Percentiles rank a stretch among this genome's conserved stretches.
Conservation (phyloP, 2,113 vertebrate genomes). For the Tyrannus savana region DNA sequence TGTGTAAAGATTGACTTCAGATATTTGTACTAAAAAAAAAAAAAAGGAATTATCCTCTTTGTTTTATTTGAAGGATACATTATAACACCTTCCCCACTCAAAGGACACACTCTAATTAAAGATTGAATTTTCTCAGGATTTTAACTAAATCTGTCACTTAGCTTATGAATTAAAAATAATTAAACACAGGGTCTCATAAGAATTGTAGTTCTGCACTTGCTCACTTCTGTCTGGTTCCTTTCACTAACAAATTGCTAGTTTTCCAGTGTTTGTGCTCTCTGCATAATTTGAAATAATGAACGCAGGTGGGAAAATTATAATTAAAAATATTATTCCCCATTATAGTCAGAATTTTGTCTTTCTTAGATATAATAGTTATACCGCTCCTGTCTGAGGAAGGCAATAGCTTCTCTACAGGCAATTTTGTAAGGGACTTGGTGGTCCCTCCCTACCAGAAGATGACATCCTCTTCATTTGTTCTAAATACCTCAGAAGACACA, state of each 20-base stretch:
- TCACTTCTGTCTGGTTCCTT: background rate
- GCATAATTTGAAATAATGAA: background rate
- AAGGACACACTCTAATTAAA: conserved; percentile 52
- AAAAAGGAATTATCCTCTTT: conserved; percentile 6
- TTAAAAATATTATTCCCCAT: background rate
- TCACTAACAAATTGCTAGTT: background rate
- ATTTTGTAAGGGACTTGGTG: background rate
- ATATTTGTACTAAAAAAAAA: conserved; percentile 27
- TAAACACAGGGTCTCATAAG: conserved; percentile 39
- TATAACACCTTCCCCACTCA: background rate
- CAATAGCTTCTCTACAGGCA: background rate
- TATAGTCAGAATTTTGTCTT: background rate
- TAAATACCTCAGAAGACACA: background rate
- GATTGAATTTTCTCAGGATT: conserved; percentile 42
- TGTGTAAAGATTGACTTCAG: conserved; percentile 10
- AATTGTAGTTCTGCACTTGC: conserved; percentile 15
- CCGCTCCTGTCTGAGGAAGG: background rate
- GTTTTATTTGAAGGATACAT: conserved; percentile 27
- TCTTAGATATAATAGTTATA: background rate
- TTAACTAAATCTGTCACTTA: conserved; percentile 60
- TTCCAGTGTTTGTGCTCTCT: background rate
- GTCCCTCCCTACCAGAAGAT: background rate
- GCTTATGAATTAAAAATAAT: conserved; percentile 57
- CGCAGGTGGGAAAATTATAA: background rate
- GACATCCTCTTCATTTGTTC: background rate